Evolutionary conservation across 1,140 invertebrate genomes (phyloP).

Genomic region (Trichomalopsis sarcophagae): DNA sequence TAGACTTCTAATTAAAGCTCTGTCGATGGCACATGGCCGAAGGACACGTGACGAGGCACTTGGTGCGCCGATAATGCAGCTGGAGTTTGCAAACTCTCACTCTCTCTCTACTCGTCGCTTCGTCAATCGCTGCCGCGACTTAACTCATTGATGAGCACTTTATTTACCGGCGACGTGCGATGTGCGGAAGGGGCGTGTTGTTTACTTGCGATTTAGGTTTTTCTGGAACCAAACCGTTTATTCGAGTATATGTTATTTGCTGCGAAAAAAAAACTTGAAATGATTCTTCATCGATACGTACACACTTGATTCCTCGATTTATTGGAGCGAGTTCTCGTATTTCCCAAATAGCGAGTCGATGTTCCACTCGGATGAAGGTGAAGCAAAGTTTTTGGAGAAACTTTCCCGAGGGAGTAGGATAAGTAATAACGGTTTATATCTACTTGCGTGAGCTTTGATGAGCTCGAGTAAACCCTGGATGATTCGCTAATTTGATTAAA

Average conservation of each 20-base stretch:
- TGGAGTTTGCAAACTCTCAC: conserved; percentile 17
- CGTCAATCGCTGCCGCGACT: background rate
- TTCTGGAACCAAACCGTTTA: background rate
- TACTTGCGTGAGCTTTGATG: conserved; percentile 27
- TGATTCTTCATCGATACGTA: no score
- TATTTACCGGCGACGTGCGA: background rate
- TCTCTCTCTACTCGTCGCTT: no score
- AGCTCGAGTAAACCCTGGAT: background rate
- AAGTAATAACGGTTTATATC: conserved; percentile 15
- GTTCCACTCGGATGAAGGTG: background rate
- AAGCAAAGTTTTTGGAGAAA: background rate
- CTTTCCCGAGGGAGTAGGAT: background rate
- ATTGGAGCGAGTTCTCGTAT: background rate
- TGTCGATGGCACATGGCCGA: conserved; percentile 27
- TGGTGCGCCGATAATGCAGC: conserved; percentile 28
- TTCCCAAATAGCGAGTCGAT: background rate
- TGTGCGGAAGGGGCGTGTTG: no score
- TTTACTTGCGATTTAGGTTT: background rate
- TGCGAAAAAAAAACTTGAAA: no score
- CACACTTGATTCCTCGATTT: background rate
- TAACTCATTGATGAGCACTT: background rate
- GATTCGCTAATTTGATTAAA: conserved; percentile 11
- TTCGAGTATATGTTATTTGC: no score
- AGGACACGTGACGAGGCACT: conserved; percentile 34
- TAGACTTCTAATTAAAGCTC: conserved; percentile 41